phyloP scores from a whole-genome alignment of 2,113 vertebrate genomes.

The Cinclus cinclus region DNA sequence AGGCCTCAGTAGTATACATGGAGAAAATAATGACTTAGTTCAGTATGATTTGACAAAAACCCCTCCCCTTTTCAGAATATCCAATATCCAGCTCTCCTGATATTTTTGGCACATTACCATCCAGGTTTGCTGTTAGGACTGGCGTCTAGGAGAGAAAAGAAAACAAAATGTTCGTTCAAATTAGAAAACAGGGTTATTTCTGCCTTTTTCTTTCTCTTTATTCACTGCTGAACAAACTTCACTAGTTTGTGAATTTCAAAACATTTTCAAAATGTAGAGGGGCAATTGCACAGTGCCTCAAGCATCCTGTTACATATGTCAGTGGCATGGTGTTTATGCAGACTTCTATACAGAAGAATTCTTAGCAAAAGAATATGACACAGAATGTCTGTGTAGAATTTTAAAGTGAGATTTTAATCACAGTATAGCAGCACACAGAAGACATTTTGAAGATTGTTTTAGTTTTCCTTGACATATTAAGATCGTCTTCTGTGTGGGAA shows the following conservation, averaged over 20 bases:
- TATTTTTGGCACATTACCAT: not conserved
- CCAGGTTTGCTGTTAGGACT: not conserved
- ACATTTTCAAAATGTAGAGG: not conserved
- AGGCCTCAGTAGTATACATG: not conserved
- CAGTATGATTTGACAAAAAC: not conserved
- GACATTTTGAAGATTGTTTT: not conserved
- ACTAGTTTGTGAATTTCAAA: not conserved
- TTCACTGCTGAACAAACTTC: not conserved
- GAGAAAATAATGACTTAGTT: not conserved
- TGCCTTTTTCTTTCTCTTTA: not conserved
- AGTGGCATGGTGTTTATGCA: not conserved
- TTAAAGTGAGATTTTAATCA: not conserved
- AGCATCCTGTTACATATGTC: fast-evolving
- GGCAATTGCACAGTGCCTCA: not conserved
- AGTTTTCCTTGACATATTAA: not conserved
- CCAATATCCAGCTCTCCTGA: not conserved
- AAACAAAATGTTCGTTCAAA: not conserved
- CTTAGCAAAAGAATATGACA: not conserved
- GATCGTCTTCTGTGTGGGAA: not conserved
- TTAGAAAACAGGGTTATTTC: not conserved
- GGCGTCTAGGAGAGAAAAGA: not conserved
- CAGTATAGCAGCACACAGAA: not conserved
- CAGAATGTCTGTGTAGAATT: not conserved
- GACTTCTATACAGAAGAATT: not conserved
- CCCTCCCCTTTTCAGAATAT: not conserved